These are phyloP conservation scores for Cettia cetti DNA, from an alignment of 2,113 vertebrate genomes.

Conservation along the genomic window DNA sequence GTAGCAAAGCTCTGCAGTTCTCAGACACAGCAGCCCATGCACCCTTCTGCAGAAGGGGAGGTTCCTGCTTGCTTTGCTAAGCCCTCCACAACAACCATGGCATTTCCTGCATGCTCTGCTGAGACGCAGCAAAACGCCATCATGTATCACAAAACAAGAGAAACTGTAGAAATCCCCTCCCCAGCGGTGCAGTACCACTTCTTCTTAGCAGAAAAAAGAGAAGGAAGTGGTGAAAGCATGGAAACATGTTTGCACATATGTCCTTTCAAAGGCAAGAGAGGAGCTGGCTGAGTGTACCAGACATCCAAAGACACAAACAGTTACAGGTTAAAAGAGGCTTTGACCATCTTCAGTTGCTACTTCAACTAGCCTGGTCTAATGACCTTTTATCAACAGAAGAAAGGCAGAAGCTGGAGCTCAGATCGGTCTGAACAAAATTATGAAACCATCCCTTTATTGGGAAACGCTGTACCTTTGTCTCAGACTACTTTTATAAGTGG, in stretches of 20 bases:
- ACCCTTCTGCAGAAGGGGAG: neutral
- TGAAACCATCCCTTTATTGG: neutral
- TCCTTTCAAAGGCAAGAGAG: neutral
- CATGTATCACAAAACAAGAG: rapidly evolving
- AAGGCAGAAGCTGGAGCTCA: neutral
- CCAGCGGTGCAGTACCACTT: neutral
- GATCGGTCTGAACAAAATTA: neutral
- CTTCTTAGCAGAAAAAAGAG: slow-evolving; percentile 22
- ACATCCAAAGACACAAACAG: neutral
- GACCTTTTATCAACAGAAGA: neutral
- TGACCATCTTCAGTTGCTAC: neutral
- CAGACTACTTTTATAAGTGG: neutral
- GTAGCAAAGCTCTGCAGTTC: neutral
- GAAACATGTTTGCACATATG: neutral
- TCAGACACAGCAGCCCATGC: neutral
- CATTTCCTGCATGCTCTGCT: rapidly evolving
- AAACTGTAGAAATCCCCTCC: neutral
- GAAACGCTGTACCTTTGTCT: neutral
- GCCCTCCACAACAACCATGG: rapidly evolving
- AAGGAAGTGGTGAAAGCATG: slow-evolving; percentile 33
- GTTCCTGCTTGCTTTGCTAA: neutral
- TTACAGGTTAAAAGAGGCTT: neutral
- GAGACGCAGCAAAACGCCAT: rapidly evolving
- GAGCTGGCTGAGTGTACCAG: neutral
- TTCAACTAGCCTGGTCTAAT: neutral